Percentiles rank a stretch among this genome's conserved stretches.
phyloP scores from a whole-genome alignment of 2,888 invertebrate genomes.

The Tipula helvola region DNA sequence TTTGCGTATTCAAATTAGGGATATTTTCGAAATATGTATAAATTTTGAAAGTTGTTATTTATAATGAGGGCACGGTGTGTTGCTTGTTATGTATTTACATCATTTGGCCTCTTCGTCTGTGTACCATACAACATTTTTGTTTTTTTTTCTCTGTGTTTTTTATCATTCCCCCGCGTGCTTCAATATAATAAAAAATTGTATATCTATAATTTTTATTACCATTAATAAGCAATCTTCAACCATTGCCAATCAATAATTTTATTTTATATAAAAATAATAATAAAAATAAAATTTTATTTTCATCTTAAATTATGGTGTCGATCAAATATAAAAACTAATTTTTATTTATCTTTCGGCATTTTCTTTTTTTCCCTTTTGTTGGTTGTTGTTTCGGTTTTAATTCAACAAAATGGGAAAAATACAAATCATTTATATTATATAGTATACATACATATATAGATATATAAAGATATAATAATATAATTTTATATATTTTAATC shows the following conservation, averaged over 20 bases:
- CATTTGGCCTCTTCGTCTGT: neutral
- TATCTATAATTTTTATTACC: neutral
- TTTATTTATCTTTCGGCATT: neutral
- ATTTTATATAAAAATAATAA: neutral
- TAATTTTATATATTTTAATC: neutral
- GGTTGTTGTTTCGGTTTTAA: neutral
- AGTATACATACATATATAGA: neutral
- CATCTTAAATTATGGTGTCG: slow-evolving; percentile 4
- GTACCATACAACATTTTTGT: too few species aligned
- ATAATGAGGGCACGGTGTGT: neutral
- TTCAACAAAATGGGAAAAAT: neutral
- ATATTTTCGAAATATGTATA: neutral
- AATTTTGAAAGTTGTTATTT: neutral
- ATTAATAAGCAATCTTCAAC: neutral
- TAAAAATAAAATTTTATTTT: neutral
- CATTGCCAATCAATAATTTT: neutral
- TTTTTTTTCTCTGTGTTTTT: neutral
- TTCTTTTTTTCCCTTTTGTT: neutral
- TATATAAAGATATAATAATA: neutral
- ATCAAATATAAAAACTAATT: neutral
- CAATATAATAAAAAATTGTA: neutral
- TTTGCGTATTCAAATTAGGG: neutral
- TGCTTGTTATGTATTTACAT: neutral
- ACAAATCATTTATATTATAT: neutral
- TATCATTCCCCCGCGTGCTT: neutral